phyloP scores from a whole-genome alignment of 2,797 vertebrate genomes.

The Etheostoma perlongum region DNA sequence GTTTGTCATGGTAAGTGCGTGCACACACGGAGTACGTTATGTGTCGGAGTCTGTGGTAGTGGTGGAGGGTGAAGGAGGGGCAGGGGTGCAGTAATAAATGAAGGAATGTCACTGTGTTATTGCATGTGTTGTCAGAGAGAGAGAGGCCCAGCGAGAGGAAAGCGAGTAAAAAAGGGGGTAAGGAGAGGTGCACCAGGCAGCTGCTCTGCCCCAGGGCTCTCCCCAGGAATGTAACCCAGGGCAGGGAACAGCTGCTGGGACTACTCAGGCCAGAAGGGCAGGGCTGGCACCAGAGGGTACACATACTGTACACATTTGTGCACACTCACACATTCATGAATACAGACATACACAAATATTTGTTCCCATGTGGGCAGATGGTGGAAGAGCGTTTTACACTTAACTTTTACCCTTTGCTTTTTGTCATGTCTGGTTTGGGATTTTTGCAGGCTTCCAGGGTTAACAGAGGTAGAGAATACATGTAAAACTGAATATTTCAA shows the following conservation, averaged over 20 bases:
- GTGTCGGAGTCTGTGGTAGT: slow-evolving; percentile 18
- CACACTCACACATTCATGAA: slow-evolving; percentile 25
- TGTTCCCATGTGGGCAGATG: slow-evolving; percentile 8
- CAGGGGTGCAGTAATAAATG: slow-evolving; percentile 71
- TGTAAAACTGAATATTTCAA: slow-evolving; percentile 15
- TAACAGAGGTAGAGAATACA: slow-evolving; percentile 27
- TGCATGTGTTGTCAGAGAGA: slow-evolving; percentile 74
- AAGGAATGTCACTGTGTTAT: slow-evolving; percentile 81
- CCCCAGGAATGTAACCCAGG: slow-evolving; percentile 81
- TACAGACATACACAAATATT: slow-evolving; percentile 18
- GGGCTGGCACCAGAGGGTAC: slow-evolving; percentile 67
- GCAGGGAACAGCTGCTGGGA: slow-evolving; percentile 78
- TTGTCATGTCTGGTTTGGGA: slow-evolving; percentile 16
- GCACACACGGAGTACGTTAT: slow-evolving; percentile 10
- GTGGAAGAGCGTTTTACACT: slow-evolving; percentile 1
- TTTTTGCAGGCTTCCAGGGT: slow-evolving; percentile 17
- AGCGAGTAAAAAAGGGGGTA: slow-evolving; percentile 38
- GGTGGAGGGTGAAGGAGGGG: slow-evolving; percentile 38
- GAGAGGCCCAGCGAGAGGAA: slow-evolving; percentile 70
- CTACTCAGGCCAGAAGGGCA: slow-evolving; percentile 68
- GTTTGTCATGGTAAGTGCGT: slow-evolving; percentile 15
- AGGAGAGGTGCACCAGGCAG: slow-evolving; percentile 75
- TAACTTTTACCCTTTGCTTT: slow-evolving; percentile 19
- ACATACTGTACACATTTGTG: slow-evolving; percentile 50
- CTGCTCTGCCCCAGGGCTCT: slow-evolving; percentile 83